Evolutionary conservation across 2,113 vertebrate genomes (phyloP).

Genomic region (Eulacestoma nigropectus): DNA sequence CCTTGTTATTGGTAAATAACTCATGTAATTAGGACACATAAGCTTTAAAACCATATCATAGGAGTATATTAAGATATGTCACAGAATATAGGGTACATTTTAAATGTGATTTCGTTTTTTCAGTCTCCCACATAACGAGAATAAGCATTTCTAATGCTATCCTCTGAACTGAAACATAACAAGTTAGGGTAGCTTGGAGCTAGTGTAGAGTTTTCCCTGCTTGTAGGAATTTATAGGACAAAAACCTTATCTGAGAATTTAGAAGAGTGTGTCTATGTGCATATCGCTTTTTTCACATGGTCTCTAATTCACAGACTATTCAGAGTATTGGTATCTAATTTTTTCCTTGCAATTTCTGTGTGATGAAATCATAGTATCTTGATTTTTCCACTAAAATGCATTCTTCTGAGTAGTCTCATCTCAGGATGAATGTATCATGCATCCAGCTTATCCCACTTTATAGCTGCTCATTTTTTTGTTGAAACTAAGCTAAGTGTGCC

Average conservation of each 20-base stretch:
- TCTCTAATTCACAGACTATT: background rate
- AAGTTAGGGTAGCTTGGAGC: background rate
- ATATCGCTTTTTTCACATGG: background rate
- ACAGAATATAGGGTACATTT: background rate
- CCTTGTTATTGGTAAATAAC: slow-evolving; percentile 78
- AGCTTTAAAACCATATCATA: background rate
- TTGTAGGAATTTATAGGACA: background rate
- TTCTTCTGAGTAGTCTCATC: background rate
- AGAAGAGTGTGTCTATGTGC: background rate
- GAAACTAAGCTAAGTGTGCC: background rate
- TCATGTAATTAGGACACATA: background rate
- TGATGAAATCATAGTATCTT: background rate
- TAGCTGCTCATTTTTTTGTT: background rate
- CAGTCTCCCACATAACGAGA: background rate
- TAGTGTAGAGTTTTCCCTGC: background rate
- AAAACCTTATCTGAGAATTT: background rate
- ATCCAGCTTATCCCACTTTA: background rate
- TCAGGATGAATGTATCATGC: background rate
- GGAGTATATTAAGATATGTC: background rate
- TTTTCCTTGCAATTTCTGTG: background rate
- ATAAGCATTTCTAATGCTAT: background rate
- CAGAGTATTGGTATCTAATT: background rate
- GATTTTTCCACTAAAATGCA: background rate
- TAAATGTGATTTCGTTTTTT: background rate
- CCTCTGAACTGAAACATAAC: background rate